phyloP scores from a whole-genome alignment of 1,140 invertebrate genomes.

The Zaprionus capensis region DNA sequence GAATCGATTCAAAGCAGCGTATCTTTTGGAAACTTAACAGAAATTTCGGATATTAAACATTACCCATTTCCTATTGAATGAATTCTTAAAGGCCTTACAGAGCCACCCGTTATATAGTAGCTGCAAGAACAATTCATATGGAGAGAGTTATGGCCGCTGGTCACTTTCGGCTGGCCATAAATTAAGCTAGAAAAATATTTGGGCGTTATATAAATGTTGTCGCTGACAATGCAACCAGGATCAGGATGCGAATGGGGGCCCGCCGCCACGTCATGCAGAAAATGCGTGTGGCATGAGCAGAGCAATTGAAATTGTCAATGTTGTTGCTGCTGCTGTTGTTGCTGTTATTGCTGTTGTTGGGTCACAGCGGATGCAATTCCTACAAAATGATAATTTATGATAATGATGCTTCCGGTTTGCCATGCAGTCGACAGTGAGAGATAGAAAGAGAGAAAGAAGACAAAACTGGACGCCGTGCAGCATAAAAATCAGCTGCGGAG shows the following conservation, averaged over 20 bases:
- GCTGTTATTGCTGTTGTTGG: slow-evolving; percentile 58
- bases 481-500: slow-evolving; percentile 54
- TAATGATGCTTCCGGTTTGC: slow-evolving; percentile 82
- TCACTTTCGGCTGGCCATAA: slow-evolving; percentile 36
- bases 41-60: too few relatives aligned
- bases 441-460: slow-evolving; percentile 43
- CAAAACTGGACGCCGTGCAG: slow-evolving; percentile 49
- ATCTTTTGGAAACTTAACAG: too few relatives aligned
- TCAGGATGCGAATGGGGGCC: slow-evolving; percentile 19
- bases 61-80: background rate
- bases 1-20: too few relatives aligned
- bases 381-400: slow-evolving; percentile 84
- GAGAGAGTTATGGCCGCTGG: slow-evolving; percentile 15
- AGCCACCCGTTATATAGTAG: background rate
- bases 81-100: background rate
- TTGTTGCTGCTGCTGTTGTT: slow-evolving; percentile 51
- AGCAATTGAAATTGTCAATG: slow-evolving; percentile 74
- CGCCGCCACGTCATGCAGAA: slow-evolving; percentile 25
- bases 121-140: background rate
- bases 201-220: slow-evolving; percentile 50
- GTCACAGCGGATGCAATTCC: slow-evolving; percentile 80
- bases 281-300: slow-evolving; percentile 28
- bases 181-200: slow-evolving; percentile 50
- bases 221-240: slow-evolving; percentile 18
- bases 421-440: slow-evolving; percentile 50